A percentile compares a stretch with the other conserved stretches of the same genome.
Conservation (phyloP, 2,888 invertebrate genomes). For the Trichogramma evanescens region DNA sequence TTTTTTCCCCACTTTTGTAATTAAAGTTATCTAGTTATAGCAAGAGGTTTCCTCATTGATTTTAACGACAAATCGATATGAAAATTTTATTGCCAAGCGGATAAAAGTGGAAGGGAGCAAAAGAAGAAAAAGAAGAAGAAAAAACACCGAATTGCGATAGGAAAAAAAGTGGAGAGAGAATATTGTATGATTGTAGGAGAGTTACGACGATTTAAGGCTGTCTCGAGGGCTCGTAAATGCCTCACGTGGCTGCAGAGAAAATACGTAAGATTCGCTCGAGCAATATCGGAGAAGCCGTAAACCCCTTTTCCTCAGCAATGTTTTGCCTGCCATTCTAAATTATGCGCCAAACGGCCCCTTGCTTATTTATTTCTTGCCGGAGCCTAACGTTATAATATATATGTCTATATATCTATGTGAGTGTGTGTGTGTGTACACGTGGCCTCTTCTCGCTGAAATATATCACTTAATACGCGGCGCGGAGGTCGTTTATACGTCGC, state of each 20-base stretch:
- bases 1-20: slow-evolving; percentile 1
- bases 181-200: slow-evolving; percentile 8
- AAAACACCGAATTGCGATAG: slow-evolving; percentile 1
- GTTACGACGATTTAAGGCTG: slow-evolving; percentile 29
- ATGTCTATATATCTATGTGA: neutral
- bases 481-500: neutral
- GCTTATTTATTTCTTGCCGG: slow-evolving; percentile 18
- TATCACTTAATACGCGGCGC: slow-evolving; percentile 11
- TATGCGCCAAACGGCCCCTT: slow-evolving; percentile 14
- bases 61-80: slow-evolving; percentile 17
- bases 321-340: slow-evolving; percentile 16
- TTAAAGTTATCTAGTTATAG: slow-evolving; percentile 6
- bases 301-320: slow-evolving; percentile 15
- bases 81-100: slow-evolving; percentile 19
- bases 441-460: slow-evolving; percentile 21
- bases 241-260: slow-evolving; percentile 23
- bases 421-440: slow-evolving; percentile 17
- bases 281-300: slow-evolving; percentile 33
- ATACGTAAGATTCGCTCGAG: slow-evolving; percentile 25
- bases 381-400: too few relatives aligned
- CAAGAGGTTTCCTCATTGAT: slow-evolving; percentile 14
- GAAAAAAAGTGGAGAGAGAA: slow-evolving; percentile 7
- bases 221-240: slow-evolving; percentile 32
- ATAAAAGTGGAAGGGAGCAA: neutral
- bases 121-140: neutral